Evolutionary conservation across 2,888 invertebrate genomes (phyloP).

Genomic region (Cerceris ruficornis): DNA sequence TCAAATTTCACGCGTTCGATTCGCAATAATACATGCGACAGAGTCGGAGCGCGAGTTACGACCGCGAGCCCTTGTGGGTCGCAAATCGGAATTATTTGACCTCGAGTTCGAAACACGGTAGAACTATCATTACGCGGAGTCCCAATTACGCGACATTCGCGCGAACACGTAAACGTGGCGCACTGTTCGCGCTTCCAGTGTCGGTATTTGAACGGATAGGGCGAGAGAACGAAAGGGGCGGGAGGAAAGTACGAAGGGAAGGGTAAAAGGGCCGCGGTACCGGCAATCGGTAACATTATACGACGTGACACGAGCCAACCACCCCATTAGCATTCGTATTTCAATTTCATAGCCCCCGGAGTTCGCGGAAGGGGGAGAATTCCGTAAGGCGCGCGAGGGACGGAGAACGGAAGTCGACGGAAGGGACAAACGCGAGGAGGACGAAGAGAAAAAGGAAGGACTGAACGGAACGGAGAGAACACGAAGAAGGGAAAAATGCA

Average conservation of each 20-base stretch:
- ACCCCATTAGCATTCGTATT: slow-evolving; percentile 75
- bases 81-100: too few species aligned
- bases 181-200: too few species aligned
- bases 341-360: slow-evolving; percentile 71
- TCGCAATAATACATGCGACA: too few species aligned
- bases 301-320: slow-evolving; percentile 60
- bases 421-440: slow-evolving; percentile 27
- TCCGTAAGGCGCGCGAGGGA: slow-evolving; percentile 52
- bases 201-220: slow-evolving; percentile 1
- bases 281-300: slow-evolving; percentile 69
- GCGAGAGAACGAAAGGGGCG: slow-evolving; percentile 8
- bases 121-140: slow-evolving; percentile 23
- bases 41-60: too few species aligned
- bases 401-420: slow-evolving; percentile 49
- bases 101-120: too few species aligned
- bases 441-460: slow-evolving; percentile 23
- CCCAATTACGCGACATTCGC: slow-evolving; percentile 25
- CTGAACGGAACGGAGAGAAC: neutral
- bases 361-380: slow-evolving; percentile 36
- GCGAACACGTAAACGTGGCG: neutral
- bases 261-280: slow-evolving; percentile 47
- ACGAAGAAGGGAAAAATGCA: slow-evolving; percentile 1
- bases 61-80: neutral
- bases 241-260: slow-evolving; percentile 34
- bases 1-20: too few species aligned